Evolutionary conservation across 2,888 invertebrate species (phyloP), one percentile per base, ranked within the genome.

Genomic region (Idaea aversata): DNA sequence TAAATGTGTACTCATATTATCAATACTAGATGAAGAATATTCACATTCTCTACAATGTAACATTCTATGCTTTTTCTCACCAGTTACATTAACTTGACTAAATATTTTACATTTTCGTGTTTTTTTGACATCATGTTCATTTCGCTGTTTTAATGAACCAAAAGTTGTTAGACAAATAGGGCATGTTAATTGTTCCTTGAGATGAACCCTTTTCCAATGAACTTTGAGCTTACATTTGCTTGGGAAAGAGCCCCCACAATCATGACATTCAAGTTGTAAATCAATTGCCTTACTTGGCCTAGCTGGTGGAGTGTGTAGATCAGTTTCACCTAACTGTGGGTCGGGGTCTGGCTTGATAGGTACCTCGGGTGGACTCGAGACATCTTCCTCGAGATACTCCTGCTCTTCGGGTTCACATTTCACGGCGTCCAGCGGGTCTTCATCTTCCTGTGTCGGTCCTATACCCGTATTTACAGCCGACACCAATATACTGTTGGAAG

Each of bases 1-100:
- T 7, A 80, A 72, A 71, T 92, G 91, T 0, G 79, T 68, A 10
- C 77, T 71, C 15, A 90, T 80, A 67, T 86, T 85, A 69, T 87
- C 87, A 0, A 83, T 70, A 35, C 84, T 74, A n/a, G 61, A 70
- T 0, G 86, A 78, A 15, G 77, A 81, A 47, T 88, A 88, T 13
- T 73, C 64, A 71, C 92, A 92, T 25, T 84, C 78, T 61, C 81
- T 86, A 10, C 74, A 76, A 61, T 75, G 65, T 38, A 69, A 75
- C 15, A 70, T 16, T 34, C 75, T 67, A n/a, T 61, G 57, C 47
- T 63, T 70, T 1, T 71, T 72, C 13, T 70, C 67, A 5, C 72
- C 75, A 62, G 72, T 76, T 15, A 72, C 65, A 15, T 67, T 47
- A 6, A 72, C 61, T 10, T 65, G 65, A 7, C 36, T 13, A 0